Percentiles rank a stretch among this genome's conserved stretches.
Conservation (phyloP, 2,797 vertebrate species). For the Arctocebus calabarensis region DNA sequence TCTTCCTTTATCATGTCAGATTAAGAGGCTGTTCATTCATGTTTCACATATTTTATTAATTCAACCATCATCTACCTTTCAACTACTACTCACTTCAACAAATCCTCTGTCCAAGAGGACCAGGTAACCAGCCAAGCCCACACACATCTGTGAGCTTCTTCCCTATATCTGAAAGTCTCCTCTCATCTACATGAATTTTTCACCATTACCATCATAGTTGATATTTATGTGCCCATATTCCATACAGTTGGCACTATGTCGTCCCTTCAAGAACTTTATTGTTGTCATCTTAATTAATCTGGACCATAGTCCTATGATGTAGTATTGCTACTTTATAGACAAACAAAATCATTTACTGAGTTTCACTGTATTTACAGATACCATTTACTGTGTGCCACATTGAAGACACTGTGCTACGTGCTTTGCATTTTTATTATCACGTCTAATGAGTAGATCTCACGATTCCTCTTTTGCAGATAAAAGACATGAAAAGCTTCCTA, state of each 20-base stretch:
- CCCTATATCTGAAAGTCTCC: background rate
- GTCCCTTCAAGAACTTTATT: background rate
- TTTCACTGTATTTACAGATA: background rate
- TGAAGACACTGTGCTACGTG: background rate
- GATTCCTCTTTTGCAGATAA: background rate
- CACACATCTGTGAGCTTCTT: background rate
- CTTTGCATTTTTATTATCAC: background rate
- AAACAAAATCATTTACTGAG: background rate
- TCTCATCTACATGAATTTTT: background rate
- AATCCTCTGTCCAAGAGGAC: background rate
- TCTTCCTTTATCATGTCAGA: background rate
- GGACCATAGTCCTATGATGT: background rate
- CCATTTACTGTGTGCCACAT: background rate
- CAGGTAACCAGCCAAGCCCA: background rate
- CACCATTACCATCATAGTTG: background rate
- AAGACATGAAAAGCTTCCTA: background rate
- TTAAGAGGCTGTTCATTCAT: constrained; percentile 5
- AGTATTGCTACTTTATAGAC: background rate
- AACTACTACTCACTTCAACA: background rate
- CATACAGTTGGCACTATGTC: background rate
- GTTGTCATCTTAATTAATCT: background rate
- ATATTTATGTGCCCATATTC: background rate
- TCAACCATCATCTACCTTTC: background rate
- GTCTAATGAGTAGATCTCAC: background rate
- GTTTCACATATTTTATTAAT: background rate